These are phyloP conservation scores for Gracilinanus agilis DNA, from an alignment of 2,113 vertebrate species.

Conservation along the genomic window DNA sequence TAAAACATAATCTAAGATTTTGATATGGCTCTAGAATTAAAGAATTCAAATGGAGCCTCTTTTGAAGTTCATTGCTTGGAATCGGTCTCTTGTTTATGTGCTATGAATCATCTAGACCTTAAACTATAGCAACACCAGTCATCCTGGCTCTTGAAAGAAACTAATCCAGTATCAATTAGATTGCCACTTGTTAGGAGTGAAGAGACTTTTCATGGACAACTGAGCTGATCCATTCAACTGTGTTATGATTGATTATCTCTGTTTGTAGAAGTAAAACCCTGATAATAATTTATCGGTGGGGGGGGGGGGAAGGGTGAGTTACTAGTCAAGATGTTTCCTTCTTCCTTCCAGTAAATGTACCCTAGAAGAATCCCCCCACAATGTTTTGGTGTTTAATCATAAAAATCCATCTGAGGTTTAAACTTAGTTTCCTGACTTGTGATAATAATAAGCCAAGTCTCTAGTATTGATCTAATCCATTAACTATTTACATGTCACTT, in stretches of 20 bases:
- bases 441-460: not conserved
- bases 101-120: not conserved
- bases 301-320: no score
- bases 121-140: not conserved
- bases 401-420: not conserved
- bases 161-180: not conserved
- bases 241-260: conserved; percentile 22
- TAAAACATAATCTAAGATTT: conserved; percentile 4
- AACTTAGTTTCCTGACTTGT: conserved; percentile 2
- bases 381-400: conserved; percentile 2
- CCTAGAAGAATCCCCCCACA: not conserved
- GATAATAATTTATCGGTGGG: not conserved
- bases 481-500: not conserved
- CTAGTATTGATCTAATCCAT: not conserved
- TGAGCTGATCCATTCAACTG: conserved; percentile 3
- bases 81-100: not conserved
- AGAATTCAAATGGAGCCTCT: conserved; percentile 3
- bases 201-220: not conserved
- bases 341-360: conserved; percentile 11
- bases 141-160: conserved; percentile 36
- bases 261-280: not conserved
- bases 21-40: not conserved
- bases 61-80: conserved; percentile 1
- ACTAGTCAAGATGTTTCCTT: not conserved
- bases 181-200: conserved; percentile 1